A percentile compares a stretch with the other conserved stretches of the same genome.
These are phyloP conservation scores for Imbricaverruca yamaguchii DNA, from an alignment of 2,888 invertebrate species.

Conservation along the genomic window DNA sequence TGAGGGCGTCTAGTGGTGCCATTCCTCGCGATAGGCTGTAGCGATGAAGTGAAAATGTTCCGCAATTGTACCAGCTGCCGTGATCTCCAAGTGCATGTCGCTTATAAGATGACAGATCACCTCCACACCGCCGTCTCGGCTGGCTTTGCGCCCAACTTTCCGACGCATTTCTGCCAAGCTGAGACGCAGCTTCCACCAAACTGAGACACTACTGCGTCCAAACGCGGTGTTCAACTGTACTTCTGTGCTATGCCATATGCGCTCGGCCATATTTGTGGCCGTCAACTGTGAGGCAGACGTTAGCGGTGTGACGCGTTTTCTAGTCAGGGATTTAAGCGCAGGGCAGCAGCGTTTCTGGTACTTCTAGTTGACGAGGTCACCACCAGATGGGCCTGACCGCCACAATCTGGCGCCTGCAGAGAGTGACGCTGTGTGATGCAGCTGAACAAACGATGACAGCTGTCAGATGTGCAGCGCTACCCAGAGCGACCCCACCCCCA, in stretches of 20 bases:
- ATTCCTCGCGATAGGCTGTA: not conserved
- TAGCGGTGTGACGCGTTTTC: not conserved
- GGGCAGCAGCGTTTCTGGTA: not conserved
- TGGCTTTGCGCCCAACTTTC: not conserved
- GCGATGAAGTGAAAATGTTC: not conserved
- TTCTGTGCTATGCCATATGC: too few species aligned
- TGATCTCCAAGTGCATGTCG: too few species aligned
- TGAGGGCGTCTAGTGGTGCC: not conserved
- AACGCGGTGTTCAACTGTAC: too few species aligned
- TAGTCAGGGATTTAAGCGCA: not conserved
- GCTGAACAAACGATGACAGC: not conserved
- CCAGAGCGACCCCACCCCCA: not conserved
- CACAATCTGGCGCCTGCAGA: too few species aligned
- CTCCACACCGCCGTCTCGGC: not conserved
- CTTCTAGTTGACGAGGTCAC: too few species aligned
- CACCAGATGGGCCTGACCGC: too few species aligned
- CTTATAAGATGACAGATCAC: not conserved
- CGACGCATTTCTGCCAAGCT: too few species aligned
- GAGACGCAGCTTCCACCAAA: too few species aligned
- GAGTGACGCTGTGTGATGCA: not conserved
- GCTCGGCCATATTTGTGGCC: not conserved
- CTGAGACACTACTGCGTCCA: too few species aligned
- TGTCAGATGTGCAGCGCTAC: not conserved
- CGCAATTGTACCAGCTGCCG: too few species aligned
- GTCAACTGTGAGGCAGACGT: not conserved